phyloP scores from a whole-genome alignment of 2,113 vertebrate genomes.

The Brienomyrus longianalis region DNA sequence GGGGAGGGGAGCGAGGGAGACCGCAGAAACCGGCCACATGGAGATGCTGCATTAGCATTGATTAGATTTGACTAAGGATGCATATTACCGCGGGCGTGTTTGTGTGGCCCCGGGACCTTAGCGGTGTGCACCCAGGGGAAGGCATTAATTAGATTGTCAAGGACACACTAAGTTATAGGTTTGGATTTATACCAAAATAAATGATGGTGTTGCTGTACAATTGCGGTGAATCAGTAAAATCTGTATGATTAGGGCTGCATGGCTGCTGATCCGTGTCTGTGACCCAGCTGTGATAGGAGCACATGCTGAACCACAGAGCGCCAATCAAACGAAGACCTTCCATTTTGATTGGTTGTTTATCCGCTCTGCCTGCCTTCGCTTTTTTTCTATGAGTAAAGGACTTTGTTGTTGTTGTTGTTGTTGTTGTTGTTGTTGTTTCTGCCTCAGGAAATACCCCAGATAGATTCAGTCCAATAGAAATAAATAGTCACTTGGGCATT shows the following conservation, averaged over 20 bases:
- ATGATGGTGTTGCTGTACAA: slow-evolving; percentile 49
- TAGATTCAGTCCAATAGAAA: background rate
- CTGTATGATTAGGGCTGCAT: slow-evolving; percentile 22
- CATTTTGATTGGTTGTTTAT: background rate
- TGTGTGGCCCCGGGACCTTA: slow-evolving; percentile 26
- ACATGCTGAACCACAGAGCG: background rate
- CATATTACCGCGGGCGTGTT: slow-evolving; percentile 12
- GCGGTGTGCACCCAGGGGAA: slow-evolving; percentile 62
- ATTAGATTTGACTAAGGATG: slow-evolving; percentile 16
- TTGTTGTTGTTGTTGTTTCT: background rate
- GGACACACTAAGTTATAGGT: slow-evolving; percentile 63
- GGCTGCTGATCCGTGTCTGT: background rate
- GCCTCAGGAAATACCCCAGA: background rate
- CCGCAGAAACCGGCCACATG: background rate
- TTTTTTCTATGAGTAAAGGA: background rate
- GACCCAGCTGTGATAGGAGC: background rate
- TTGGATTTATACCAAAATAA: slow-evolving; percentile 30
- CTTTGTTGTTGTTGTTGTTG: too few species aligned
- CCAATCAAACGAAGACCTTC: background rate
- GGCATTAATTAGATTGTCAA: slow-evolving; percentile 57
- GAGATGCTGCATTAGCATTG: slow-evolving; percentile 19
- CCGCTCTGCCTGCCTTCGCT: background rate
- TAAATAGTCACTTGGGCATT: background rate
- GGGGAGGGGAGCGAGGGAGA: background rate
- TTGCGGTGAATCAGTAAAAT: slow-evolving; percentile 29